These are phyloP conservation scores for Orchesella flavescens DNA, from an alignment of 2,888 invertebrate genomes.

Conservation along the genomic window DNA sequence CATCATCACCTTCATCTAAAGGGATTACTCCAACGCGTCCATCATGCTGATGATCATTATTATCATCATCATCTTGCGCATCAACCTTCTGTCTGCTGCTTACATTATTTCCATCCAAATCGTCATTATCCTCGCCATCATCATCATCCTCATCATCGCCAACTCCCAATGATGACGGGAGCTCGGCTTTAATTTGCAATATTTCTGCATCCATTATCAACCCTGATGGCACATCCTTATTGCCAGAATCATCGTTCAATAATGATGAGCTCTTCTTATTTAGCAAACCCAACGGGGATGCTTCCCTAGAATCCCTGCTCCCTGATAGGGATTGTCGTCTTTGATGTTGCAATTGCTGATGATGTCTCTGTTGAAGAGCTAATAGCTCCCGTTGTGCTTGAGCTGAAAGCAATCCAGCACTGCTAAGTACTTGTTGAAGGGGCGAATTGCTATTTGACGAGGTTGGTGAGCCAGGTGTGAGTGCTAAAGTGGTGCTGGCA, in stretches of 20 bases:
- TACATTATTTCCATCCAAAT: slow-evolving; percentile 52
- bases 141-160: slow-evolving; percentile 56
- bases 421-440: slow-evolving; percentile 66
- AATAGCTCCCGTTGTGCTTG: slow-evolving; percentile 66
- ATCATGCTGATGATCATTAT: slow-evolving; percentile 32
- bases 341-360: slow-evolving; percentile 34
- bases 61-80: slow-evolving; percentile 45
- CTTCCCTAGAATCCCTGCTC: slow-evolving; percentile 48
- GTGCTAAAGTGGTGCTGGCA: slow-evolving; percentile 39
- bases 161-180: slow-evolving; percentile 49
- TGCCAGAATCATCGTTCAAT: slow-evolving; percentile 21
- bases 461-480: slow-evolving; percentile 54
- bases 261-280: slow-evolving; percentile 49
- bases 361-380: slow-evolving; percentile 68
- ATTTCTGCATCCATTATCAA: slow-evolving; percentile 64
- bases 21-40: slow-evolving; percentile 48
- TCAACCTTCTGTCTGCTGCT: slow-evolving; percentile 40
- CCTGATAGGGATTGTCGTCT: slow-evolving; percentile 39
- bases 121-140: slow-evolving; percentile 64
- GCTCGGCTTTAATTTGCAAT: slow-evolving; percentile 71
- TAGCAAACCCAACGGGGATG: slow-evolving; percentile 53
- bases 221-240: slow-evolving; percentile 27
- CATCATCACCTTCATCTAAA: slow-evolving; percentile 56
- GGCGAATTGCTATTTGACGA: slow-evolving; percentile 65
- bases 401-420: slow-evolving; percentile 55